A percentile compares a stretch with the other conserved stretches of the same genome.
phyloP scores from a whole-genome alignment of 1,140 invertebrate genomes.

The Saccostrea glomerata region DNA sequence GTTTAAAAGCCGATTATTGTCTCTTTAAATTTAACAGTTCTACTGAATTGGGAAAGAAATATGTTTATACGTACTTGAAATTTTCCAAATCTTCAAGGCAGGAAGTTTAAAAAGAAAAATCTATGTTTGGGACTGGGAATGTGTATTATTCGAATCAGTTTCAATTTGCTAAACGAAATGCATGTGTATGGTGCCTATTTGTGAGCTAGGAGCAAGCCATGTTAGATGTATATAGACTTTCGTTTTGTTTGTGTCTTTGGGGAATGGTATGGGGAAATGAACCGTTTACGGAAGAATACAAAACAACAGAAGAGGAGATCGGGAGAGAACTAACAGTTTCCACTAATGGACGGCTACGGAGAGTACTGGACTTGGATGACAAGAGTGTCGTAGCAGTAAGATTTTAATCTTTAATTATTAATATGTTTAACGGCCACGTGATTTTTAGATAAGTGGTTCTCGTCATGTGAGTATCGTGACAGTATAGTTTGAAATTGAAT shows the following conservation, averaged over 20 bases:
- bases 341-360: neutral
- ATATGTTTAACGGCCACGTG: neutral
- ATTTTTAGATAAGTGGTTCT: neutral
- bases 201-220: too few species aligned
- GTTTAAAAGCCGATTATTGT: too few species aligned
- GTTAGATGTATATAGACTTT: neutral
- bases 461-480: neutral
- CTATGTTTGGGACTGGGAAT: too few species aligned
- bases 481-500: neutral
- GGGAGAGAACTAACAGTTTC: neutral
- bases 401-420: neutral
- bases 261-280: neutral
- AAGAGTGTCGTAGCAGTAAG: neutral
- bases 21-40: too few species aligned
- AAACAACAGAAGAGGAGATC: neutral
- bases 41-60: too few species aligned
- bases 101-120: neutral
- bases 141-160: too few species aligned
- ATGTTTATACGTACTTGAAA: too few species aligned
- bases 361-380: neutral
- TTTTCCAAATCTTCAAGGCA: neutral
- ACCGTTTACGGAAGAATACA: neutral
- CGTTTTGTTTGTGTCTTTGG: neutral
- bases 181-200: too few species aligned
- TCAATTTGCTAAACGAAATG: too few species aligned